Conservation (phyloP, 35 echinoderm and acorn worm genomes). For the Anneissia japonica region DNA sequence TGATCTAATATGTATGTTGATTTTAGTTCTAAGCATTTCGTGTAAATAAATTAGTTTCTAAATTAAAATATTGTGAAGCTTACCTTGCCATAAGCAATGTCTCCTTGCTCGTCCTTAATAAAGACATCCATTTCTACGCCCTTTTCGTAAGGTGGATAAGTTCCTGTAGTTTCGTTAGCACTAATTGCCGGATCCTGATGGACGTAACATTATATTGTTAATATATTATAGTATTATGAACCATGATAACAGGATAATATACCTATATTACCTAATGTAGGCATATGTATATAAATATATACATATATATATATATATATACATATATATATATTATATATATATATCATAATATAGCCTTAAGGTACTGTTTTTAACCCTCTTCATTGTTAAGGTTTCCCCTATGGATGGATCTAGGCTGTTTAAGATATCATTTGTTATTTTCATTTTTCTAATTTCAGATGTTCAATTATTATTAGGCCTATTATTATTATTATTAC, state of each 20-base stretch:
- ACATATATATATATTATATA: not conserved
- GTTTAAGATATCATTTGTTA: too few species aligned
- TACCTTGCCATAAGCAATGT: slow-evolving; percentile 71
- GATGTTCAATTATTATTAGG: too few species aligned
- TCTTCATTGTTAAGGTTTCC: too few species aligned
- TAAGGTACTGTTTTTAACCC: not conserved
- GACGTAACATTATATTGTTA: not conserved
- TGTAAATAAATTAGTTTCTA: too few species aligned
- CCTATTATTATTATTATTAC: too few species aligned
- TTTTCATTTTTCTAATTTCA: too few species aligned
- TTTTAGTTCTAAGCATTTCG: too few species aligned
- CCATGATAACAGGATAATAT: not conserved
- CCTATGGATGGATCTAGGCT: too few species aligned
- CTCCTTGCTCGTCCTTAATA: slow-evolving; percentile 51
- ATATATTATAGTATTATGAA: not conserved
- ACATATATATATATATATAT: not conserved
- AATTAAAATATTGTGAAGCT: too few species aligned
- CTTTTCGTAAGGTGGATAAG: slow-evolving; percentile 69
- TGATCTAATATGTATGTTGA: too few species aligned
- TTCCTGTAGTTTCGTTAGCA: slow-evolving; percentile 64
- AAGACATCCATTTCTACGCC: slow-evolving; percentile 59
- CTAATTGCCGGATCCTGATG: slow-evolving; percentile 83
- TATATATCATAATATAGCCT: not conserved
- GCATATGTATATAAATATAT: too few species aligned
- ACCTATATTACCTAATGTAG: not conserved